These are phyloP conservation scores for Sebastes matsubarae DNA, from an alignment of 2,797 vertebrate genomes.

Conservation along the genomic window DNA sequence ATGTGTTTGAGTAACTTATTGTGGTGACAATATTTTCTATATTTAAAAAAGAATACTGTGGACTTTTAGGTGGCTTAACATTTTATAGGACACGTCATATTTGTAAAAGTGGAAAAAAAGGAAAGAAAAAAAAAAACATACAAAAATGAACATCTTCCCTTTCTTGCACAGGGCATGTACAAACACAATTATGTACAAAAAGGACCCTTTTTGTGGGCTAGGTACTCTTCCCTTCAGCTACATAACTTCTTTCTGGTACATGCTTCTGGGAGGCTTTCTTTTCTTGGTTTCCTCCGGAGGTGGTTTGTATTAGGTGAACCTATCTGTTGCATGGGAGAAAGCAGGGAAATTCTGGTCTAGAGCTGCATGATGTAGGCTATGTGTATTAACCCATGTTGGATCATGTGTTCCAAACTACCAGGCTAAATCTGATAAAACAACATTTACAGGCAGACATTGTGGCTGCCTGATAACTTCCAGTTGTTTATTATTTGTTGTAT, in stretches of 20 bases:
- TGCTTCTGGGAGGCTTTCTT: constrained; percentile 88
- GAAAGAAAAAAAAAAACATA: constrained; percentile 27
- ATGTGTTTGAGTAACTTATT: constrained; percentile 86
- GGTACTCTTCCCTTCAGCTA: constrained; percentile 87
- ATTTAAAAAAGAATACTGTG: constrained; percentile 82
- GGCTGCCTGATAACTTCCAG: constrained; percentile 88
- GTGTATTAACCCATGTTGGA: constrained; percentile 96
- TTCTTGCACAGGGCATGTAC: constrained; percentile 92
- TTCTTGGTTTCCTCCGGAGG: constrained; percentile 84
- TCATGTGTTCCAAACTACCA: constrained; percentile 93
- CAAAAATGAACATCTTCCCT: constrained; percentile 78
- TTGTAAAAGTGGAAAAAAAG: constrained; percentile 88
- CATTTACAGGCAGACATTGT: constrained; percentile 84
- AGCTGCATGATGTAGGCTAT: constrained; percentile 99
- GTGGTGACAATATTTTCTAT: constrained; percentile 88
- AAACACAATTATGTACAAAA: constrained; percentile 86
- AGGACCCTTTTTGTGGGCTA: constrained; percentile 88
- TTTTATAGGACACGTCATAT: constrained; percentile 94
- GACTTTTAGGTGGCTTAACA: constrained; percentile 88
- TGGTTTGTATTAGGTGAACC: constrained; percentile 88
- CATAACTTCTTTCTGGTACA: constrained; percentile 82
- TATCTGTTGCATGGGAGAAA: constrained; percentile 99
- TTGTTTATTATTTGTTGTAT: constrained; percentile 99
- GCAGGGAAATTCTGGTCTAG: constrained; percentile 92
- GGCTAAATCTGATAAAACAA: constrained; percentile 84